Evolutionary conservation across 2,888 invertebrate species (phyloP), one percentile per base, ranked within the genome.

Genomic region (Stenichneumon culpator): DNA sequence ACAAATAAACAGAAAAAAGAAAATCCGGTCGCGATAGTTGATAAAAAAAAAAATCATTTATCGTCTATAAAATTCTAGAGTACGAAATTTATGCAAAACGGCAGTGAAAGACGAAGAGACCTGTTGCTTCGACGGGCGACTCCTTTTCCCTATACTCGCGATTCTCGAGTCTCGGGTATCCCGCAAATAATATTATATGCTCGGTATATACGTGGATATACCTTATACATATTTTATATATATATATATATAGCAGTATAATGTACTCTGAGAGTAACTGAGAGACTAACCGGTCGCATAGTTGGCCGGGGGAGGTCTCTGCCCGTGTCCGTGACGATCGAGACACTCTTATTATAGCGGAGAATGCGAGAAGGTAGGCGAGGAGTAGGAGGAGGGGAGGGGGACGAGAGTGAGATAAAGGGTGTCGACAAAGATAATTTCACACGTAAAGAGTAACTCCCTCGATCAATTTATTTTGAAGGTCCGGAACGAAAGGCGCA

Each of bases 271-370:
- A 65, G 65, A 67, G 39, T 65, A 65, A 65, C n/a, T 7, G 32
- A 65, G 65, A 65, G 65, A 65, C 75, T 75, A 75, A 75, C 75
- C 75, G 75, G 75, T 75, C 75, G 74, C 74, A 75, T 75, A 75
- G 63, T 75, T 75, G 63, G 74, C 65, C 74, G 74, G 65, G 63
- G 74, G 74, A 65, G 63, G 74, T 75, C 65, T 75, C 74, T 50
- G 63, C 50, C 36, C 63, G 65, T 75, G 74, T 65, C 74, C 65
- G 75, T 75, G 75, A 52, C 75, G 75, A 75, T 75, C 65, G 75
- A 52, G 74, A 74, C 75, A 75, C 65, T 75, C 75, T 75, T 67
- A 75, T 75, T 75, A 75, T 67, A 75, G 65, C 50, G 65, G 52
- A 50, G 67, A 75, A 75, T 75, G 65, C 32, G 50, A 63, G 50